Evolutionary conservation across 2,888 invertebrate genomes (phyloP), one percentile per base, ranked within the genome.

Genomic region (Listrodromus nycthemerus): DNA sequence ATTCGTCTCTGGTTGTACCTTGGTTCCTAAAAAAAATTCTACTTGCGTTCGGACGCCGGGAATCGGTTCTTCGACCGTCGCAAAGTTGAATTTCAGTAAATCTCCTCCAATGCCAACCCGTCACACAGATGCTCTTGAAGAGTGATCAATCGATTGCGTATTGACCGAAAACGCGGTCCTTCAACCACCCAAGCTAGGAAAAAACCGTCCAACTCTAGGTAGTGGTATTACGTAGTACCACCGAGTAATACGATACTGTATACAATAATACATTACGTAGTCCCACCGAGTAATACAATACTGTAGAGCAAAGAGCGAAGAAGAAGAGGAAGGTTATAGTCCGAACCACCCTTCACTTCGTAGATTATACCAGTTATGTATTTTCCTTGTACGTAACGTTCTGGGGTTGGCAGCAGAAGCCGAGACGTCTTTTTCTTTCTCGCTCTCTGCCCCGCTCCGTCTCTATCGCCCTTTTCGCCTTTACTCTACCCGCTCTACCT

Each of bases 341-440:
- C 58, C 66, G 58, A 80, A 74, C 71, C 75, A 67, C 61, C 79
- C 76, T 82, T 83, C 83, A 78, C 78, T 80, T 80, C 61, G 84
- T 82, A 86, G 84, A 83, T 87, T 86, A 80, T 83, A 82, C 82
- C 73, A 76, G 80, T 86, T 85, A 86, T 82, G 83, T 86, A 86
- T 87, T 85, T 83, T 65, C 65, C 80, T 70, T 73, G 76, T 85
- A 85, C 73, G 69, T 71, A 83, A 67, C 61, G 73, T 48, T 71
- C 52, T 66, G 71, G 45, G 80, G 67, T 65, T 84, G 75, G 77
- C 77, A 73, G 71, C 66, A 48, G 84, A 52, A 76, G 75, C 77
- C 71, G 71, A 79, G 71, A 71, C 65, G 71, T 71, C 63, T 79
- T 79, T 79, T 79, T 79, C 71, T 37, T 70, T 48, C 74, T 69